Percentiles rank a stretch among this genome's conserved stretches.
phyloP scores from a whole-genome alignment of 2,113 vertebrate species.

The Pagrus major region DNA sequence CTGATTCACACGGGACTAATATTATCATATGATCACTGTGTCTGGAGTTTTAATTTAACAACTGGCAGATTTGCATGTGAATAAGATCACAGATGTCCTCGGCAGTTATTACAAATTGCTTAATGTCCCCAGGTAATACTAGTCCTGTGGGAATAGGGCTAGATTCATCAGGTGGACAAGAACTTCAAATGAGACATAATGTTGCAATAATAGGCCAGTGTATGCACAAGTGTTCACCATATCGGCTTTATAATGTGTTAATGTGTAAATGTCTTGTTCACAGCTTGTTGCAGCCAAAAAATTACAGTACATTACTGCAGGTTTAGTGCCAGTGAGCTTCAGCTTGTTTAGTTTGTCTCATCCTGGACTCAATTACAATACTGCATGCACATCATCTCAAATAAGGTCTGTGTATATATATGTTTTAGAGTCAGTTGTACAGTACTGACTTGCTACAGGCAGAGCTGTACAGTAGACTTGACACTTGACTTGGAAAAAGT shows the following conservation, averaged over 20 bases:
- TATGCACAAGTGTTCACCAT: neutral
- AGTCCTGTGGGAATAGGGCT: too few relatives aligned
- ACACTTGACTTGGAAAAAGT: neutral
- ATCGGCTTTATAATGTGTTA: neutral
- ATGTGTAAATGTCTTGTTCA: neutral
- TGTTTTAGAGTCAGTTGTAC: neutral
- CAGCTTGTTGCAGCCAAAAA: too few relatives aligned
- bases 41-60: too few relatives aligned
- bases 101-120: too few relatives aligned
- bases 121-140: too few relatives aligned
- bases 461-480: neutral
- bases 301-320: neutral
- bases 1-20: too few relatives aligned
- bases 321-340: neutral
- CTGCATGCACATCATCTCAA: neutral
- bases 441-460: neutral
- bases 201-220: too few relatives aligned
- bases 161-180: neutral
- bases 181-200: too few relatives aligned
- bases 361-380: neutral
- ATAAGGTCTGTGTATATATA: neutral
- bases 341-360: neutral
- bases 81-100: too few relatives aligned
- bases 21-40: too few relatives aligned
- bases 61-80: too few relatives aligned